Base-by-base conservation (phyloP, 1,140 invertebrate genomes). In the Oedothorax gibbosus region DNA sequence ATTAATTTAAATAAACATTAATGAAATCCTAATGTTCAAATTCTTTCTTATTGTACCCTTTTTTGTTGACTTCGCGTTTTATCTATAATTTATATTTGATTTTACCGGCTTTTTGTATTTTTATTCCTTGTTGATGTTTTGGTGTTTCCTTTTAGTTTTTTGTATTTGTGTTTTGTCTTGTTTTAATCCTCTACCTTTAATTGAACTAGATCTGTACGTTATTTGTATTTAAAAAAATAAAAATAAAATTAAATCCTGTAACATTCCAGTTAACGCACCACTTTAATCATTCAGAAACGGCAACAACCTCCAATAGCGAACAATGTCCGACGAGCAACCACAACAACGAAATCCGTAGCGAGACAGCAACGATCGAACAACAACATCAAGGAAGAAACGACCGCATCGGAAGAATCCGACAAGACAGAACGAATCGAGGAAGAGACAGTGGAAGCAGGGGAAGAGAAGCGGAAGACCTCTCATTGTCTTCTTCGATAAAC, bases 401-500 rank as follows among this genome's bases (percentile, higher is more conserved):
- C 20, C 68, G 57, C 65, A 80, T 57, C 69, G 11, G 85, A 79
- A n/a, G 68, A 73, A n/a, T 53, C 65, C 51, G 60, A 73, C 60
- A 81, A 3, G 68, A 20, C 0, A 49, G 14, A 53, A 86, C 6
- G 76, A 80, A 86, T 20, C 69, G 75, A 14, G 77, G 73, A 14
- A 76, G 73, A n/a, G 85, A 86, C 50, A 81, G n/a, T 80, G 69
- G 85, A 80, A 35, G 35, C 1, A 35, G 35, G 5, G 35, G 35
- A 35, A 35, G 35, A 64, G 85, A 80, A 60, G 85, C 85, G 1
- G 85, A 86, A 35, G 85, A 86, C 57, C 62, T 86, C 12, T 86
- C 85, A 14, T 57, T 86, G 7, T 86, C 85, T 53, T 86, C 85
- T 15, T 85, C 83, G 5, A 85, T 85, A 77, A 85, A 60, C 73